Evolutionary conservation across 2,888 invertebrate species (phyloP), one percentile per base, ranked within the genome.

Genomic region (Acanthosepion lycidas): DNA sequence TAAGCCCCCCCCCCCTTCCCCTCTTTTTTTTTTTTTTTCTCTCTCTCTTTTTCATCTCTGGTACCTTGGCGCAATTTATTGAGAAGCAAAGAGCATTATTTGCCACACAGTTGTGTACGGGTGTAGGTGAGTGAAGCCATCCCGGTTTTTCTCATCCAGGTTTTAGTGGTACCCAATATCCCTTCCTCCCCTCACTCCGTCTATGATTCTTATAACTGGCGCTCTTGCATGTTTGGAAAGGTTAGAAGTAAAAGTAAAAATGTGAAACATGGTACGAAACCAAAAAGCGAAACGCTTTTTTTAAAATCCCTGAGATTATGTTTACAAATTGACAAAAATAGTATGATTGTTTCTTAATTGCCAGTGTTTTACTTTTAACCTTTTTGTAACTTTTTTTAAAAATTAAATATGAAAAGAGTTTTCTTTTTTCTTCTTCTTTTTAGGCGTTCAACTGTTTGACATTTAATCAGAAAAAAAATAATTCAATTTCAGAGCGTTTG

Each of bases 111-210:
- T 78, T 33, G n/a, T 18, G n/a, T n/a, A 33, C n/a, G n/a, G 20
- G 78, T 78, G 78, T 78, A 78, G 78, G 78, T 78, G 78, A 78
- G 78, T 78, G 78, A 78, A 78, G n/a, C 12, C 78, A 78, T 78
- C 78, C 78, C 78, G 78, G 78, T 78, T 78, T 78, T 78, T 78
- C 78, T 78, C 78, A 33, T 78, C 78, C 78, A 78, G 78, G 78
- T 78, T 78, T 78, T 78, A 78, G 12, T 78, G 78, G 78, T 78
- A 78, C 78, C 78, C 78, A 78, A 33, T n/a, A 78, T 18, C 78
- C 12, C 59, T 33, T 78, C 18, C 78, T 33, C n/a, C 42, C 78
- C 78, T 78, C n/a, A 78, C 78, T n/a, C n/a, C 78, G n/a, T 78
- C 78, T 23, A 12, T 78, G n/a, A 33, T n/a, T 78, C 78, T 15